Evolutionary conservation across 2,888 invertebrate genomes (phyloP).

Genomic region (Sclerodermus sp.): DNA sequence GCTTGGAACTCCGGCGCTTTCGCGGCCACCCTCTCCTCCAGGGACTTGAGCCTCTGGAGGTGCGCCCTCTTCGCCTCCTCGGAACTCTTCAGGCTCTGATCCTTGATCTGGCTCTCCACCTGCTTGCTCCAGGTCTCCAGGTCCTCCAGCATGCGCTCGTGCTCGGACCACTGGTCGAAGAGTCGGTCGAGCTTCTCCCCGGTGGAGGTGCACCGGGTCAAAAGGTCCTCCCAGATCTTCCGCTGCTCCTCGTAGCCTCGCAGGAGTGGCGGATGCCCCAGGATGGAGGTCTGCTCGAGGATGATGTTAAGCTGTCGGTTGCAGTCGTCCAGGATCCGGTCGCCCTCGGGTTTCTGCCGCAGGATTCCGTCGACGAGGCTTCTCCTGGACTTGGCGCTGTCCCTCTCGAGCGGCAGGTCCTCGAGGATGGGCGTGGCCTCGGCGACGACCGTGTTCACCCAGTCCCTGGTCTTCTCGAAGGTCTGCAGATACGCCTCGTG

Average conservation of each 20-base stretch:
- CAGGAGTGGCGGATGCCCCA: constrained; percentile 69
- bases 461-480: constrained; percentile 81
- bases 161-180: constrained; percentile 79
- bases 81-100: constrained; percentile 84
- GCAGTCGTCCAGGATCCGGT: constrained; percentile 70
- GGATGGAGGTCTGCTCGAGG: constrained; percentile 74
- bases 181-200: constrained; percentile 74
- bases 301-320: constrained; percentile 73
- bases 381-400: constrained; percentile 76
- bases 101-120: constrained; percentile 83
- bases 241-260: constrained; percentile 76
- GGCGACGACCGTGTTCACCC: constrained; percentile 76
- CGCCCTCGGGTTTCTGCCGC: constrained; percentile 73
- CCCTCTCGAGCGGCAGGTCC: constrained; percentile 77
- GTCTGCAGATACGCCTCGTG: constrained; percentile 82
- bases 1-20: constrained; percentile 71
- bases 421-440: constrained; percentile 76
- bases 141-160: constrained; percentile 75
- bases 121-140: constrained; percentile 84
- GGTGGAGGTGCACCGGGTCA: constrained; percentile 71
- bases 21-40: constrained; percentile 71
- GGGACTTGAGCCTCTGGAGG: constrained; percentile 72
- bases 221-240: constrained; percentile 74
- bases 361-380: constrained; percentile 75
- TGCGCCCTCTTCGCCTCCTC: constrained; percentile 80